These are phyloP conservation scores for Tupaia tana DNA, from an alignment of 2,113 vertebrate genomes.

Conservation along the genomic window DNA sequence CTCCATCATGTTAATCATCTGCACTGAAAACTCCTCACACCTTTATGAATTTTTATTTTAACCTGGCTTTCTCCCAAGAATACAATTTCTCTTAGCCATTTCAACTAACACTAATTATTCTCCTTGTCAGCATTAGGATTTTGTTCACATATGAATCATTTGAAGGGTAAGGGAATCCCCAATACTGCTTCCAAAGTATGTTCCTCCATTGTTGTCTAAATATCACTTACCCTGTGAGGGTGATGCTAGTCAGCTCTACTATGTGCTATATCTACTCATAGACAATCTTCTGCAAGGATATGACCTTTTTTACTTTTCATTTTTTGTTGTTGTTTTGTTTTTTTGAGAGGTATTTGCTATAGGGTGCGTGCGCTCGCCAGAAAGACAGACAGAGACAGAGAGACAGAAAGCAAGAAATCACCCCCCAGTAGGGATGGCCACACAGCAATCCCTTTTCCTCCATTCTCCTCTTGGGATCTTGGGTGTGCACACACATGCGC, in stretches of 20 bases:
- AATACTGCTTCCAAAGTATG: neutral
- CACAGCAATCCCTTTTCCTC: too few relatives aligned
- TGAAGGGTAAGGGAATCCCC: neutral
- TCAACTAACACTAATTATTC: neutral
- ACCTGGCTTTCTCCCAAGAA: neutral
- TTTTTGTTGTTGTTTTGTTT: too few relatives aligned
- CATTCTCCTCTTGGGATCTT: too few relatives aligned
- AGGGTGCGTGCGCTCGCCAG: too few relatives aligned
- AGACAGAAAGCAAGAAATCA: too few relatives aligned
- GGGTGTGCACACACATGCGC: too few relatives aligned
- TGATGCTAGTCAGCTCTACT: neutral
- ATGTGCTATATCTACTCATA: neutral
- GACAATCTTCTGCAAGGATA: neutral
- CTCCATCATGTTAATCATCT: conserved; percentile 14
- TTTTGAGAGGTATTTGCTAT: too few relatives aligned
- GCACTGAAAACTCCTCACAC: neutral
- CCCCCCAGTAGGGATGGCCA: too few relatives aligned
- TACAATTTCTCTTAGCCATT: neutral
- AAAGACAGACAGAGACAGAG: too few relatives aligned
- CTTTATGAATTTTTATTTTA: conserved; percentile 31
- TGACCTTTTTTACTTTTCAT: neutral
- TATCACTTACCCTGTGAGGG: neutral
- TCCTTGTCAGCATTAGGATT: neutral
- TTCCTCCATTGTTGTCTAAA: neutral
- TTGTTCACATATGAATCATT: neutral